Percentiles rank a stretch among this genome's conserved stretches.
Conservation (phyloP, 2,888 invertebrate species). For the Cantharis rustica region DNA sequence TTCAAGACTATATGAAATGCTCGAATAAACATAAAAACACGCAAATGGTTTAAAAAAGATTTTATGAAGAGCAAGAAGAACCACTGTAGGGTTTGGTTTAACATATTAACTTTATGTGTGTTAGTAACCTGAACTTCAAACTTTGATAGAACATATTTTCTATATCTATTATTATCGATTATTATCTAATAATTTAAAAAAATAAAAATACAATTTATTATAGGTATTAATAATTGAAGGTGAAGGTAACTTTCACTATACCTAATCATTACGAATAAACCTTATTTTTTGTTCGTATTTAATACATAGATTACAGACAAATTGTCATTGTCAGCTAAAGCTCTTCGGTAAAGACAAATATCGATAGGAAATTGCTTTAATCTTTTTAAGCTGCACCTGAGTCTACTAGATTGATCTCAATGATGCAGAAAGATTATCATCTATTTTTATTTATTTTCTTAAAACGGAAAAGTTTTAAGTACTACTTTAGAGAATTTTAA, state of each 20-base stretch:
- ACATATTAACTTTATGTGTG: too few relatives aligned
- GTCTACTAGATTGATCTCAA: conserved; percentile 32
- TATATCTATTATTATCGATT: too few relatives aligned
- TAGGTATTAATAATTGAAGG: too few relatives aligned
- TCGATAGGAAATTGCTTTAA: conserved; percentile 46
- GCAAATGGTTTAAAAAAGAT: too few relatives aligned
- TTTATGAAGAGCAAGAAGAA: too few relatives aligned
- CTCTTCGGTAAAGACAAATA: conserved; percentile 45
- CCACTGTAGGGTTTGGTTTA: too few relatives aligned
- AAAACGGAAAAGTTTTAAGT: neutral
- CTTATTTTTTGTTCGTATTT: neutral
- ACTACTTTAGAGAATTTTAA: neutral
- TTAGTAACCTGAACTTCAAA: too few relatives aligned
- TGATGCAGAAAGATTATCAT: conserved; percentile 26
- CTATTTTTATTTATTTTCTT: conserved; percentile 6
- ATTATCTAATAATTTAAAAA: too few relatives aligned
- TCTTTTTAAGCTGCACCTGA: conserved; percentile 45
- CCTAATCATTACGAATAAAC: neutral
- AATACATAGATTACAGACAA: conserved; percentile 27
- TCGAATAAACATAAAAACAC: too few relatives aligned
- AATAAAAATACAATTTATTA: too few relatives aligned
- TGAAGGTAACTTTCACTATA: neutral
- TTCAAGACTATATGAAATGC: too few relatives aligned
- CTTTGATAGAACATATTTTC: too few relatives aligned
- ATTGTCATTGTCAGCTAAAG: conserved; percentile 41